Evolutionary conservation across 1,140 invertebrate species (phyloP).

Genomic region (Leptinotarsa texana): DNA sequence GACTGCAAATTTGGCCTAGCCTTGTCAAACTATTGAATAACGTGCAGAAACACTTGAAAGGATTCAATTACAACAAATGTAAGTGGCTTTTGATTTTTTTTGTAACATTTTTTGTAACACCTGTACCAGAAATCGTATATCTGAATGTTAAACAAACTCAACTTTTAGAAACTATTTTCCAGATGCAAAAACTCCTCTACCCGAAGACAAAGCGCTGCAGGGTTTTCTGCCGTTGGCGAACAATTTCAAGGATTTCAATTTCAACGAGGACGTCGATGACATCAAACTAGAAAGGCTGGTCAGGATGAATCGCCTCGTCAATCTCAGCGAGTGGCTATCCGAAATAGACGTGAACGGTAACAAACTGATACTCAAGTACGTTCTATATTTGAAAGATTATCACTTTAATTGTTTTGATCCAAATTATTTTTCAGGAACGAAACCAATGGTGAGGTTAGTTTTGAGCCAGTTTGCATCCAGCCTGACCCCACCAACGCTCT

Average conservation of each 20-base stretch:
- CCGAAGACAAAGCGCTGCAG: constrained; percentile 78
- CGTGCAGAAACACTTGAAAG: constrained; percentile 60
- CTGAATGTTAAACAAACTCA: background rate
- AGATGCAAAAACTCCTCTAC: constrained; percentile 71
- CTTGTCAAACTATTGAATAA: constrained; percentile 75
- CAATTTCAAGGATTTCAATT: constrained; percentile 62
- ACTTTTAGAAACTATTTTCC: constrained; percentile 48
- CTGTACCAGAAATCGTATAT: no score
- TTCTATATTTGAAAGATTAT: constrained; percentile 11
- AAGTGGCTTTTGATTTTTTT: constrained; percentile 39
- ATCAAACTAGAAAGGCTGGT: constrained; percentile 44
- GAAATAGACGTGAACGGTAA: constrained; percentile 56
- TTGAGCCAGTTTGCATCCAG: constrained; percentile 52
- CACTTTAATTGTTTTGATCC: background rate
- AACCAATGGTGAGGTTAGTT: constrained; percentile 41
- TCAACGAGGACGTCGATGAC: constrained; percentile 49
- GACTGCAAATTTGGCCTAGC: constrained; percentile 77
- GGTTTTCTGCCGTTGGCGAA: constrained; percentile 76
- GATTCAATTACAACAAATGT: constrained; percentile 59
- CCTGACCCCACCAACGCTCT: constrained; percentile 54
- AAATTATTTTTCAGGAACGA: constrained; percentile 42
- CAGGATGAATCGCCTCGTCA: constrained; percentile 58
- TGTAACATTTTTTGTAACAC: no score
- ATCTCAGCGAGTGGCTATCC: constrained; percentile 59
- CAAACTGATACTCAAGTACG: constrained; percentile 52